Evolutionary conservation across 2,113 vertebrate genomes (phyloP).

Genomic region (Phylloscopus trochilus): DNA sequence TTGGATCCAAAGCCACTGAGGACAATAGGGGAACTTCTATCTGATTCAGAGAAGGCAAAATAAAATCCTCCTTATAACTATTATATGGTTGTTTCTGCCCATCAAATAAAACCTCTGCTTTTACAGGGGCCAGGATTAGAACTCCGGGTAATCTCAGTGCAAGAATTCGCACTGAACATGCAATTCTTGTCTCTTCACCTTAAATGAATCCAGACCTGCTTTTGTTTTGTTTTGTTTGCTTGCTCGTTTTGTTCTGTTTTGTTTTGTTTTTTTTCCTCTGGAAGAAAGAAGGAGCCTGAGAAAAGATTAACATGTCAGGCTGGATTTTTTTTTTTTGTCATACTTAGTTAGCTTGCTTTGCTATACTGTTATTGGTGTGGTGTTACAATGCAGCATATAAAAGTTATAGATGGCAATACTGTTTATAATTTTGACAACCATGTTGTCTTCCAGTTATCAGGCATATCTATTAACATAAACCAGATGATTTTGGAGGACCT

Average conservation of each 20-base stretch:
- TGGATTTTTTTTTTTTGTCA: accelerated
- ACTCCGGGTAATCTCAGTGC: neutral
- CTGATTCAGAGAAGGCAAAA: neutral
- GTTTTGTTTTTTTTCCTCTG: neutral
- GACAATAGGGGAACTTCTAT: neutral
- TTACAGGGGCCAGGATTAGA: neutral
- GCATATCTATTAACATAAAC: neutral
- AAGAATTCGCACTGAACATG: neutral
- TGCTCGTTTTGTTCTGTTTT: neutral
- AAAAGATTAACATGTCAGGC: neutral
- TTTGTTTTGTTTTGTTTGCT: neutral
- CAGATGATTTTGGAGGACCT: neutral
- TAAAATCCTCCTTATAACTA: neutral
- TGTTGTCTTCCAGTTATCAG: neutral
- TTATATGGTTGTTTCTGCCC: slow-evolving; percentile 21
- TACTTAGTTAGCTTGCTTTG: neutral
- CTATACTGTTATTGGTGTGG: neutral
- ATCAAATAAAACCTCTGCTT: neutral
- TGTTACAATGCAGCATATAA: neutral
- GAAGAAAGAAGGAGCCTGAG: neutral
- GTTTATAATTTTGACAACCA: neutral
- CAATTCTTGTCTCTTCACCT: neutral
- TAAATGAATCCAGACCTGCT: neutral
- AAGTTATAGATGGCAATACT: neutral
- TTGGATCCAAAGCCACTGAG: neutral